These are phyloP conservation scores for Xiphorhynchus elegans DNA, from an alignment of 2,113 vertebrate species.

Conservation along the genomic window DNA sequence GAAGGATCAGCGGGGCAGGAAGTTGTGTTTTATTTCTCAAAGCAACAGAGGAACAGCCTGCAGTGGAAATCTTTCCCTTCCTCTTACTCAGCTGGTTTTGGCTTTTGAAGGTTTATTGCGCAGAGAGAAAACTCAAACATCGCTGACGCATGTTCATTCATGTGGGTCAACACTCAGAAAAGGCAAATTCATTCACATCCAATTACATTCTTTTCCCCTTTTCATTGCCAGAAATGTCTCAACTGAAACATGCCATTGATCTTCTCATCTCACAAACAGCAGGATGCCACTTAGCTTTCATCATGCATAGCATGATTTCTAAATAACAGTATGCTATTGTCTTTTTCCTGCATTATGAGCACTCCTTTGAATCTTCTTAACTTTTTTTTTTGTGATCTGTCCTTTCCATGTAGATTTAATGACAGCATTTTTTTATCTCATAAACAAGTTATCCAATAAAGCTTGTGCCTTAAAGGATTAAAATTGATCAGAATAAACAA, in stretches of 20 bases:
- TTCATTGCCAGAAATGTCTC: background rate
- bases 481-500: conserved; percentile 48
- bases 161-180: background rate
- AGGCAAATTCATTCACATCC: background rate
- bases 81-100: background rate
- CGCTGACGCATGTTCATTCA: background rate
- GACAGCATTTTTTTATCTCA: background rate
- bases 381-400: background rate
- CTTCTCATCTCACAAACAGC: background rate
- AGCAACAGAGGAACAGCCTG: background rate
- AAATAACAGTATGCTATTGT: conserved; percentile 7
- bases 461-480: background rate
- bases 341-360: background rate
- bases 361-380: background rate
- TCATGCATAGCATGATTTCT: background rate
- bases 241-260: background rate
- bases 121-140: background rate
- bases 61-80: background rate
- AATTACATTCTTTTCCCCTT: background rate
- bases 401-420: background rate
- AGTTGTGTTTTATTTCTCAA: background rate
- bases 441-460: conserved; percentile 34
- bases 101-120: background rate
- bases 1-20: background rate
- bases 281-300: conserved; percentile 22